A percentile compares a stretch with the other conserved stretches of the same genome.
These are phyloP conservation scores for Triplophysa siluroides DNA, from an alignment of 2,113 vertebrate species.

Conservation along the genomic window DNA sequence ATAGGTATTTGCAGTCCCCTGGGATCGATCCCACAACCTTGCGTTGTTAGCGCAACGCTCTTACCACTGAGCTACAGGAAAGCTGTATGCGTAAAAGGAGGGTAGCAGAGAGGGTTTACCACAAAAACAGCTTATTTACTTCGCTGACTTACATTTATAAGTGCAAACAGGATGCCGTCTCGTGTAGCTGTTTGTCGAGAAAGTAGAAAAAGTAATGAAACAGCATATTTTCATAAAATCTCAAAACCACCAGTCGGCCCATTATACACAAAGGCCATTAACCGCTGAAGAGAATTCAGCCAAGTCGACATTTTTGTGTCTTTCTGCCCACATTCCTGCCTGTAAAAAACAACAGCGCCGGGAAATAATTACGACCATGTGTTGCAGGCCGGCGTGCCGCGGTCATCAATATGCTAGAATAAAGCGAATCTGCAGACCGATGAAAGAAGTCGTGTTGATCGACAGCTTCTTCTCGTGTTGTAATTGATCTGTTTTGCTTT, in stretches of 20 bases:
- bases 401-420: not conserved
- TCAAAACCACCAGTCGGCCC: constrained; percentile 6
- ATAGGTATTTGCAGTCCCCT: too few species aligned
- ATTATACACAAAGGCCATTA: not conserved
- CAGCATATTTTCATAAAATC: constrained; percentile 19
- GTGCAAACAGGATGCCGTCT: too few species aligned
- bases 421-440: not conserved
- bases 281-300: constrained; percentile 29
- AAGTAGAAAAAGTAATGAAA: constrained; percentile 12
- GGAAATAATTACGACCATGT: constrained; percentile 68
- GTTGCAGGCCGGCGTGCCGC: constrained; percentile 42
- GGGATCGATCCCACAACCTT: too few species aligned
- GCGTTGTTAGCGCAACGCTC: too few species aligned
- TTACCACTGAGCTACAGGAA: too few species aligned
- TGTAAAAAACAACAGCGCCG: constrained; percentile 54
- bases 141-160: too few species aligned
- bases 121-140: too few species aligned
- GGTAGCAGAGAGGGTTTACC: too few species aligned
- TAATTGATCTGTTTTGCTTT: not conserved
- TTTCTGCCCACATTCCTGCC: constrained; percentile 62
- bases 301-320: constrained; percentile 39
- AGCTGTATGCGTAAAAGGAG: too few species aligned
- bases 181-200: too few species aligned
- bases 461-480: not conserved
- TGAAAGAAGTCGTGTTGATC: not conserved